phyloP scores from a whole-genome alignment of 2,797 vertebrate species.

The Tolypeutes matacus region DNA sequence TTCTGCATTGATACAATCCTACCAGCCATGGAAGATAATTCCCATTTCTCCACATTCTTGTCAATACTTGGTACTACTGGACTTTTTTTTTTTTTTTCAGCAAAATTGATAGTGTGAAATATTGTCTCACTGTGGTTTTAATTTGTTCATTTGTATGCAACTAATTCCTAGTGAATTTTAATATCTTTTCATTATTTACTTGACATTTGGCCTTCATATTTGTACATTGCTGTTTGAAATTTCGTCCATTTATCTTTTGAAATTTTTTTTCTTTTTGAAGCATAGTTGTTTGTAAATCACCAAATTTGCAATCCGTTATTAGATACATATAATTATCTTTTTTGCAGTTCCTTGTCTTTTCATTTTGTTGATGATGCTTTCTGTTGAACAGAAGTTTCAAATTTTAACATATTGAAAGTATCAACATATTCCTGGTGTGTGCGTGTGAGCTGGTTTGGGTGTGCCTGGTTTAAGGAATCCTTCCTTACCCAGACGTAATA shows the following conservation, averaged over 20 bases:
- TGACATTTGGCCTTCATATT: background rate
- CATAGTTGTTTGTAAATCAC: background rate
- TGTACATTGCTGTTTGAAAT: background rate
- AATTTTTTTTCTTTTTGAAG: background rate
- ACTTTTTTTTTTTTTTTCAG: background rate
- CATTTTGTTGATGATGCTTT: background rate
- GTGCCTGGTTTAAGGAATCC: background rate
- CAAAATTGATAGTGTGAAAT: background rate
- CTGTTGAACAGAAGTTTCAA: background rate
- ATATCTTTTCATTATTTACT: background rate
- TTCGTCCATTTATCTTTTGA: background rate
- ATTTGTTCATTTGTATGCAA: too few species aligned
- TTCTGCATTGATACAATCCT: background rate
- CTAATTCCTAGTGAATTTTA: background rate
- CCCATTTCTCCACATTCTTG: too few species aligned
- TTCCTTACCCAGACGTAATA: background rate
- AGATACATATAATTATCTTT: background rate
- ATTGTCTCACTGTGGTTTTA: background rate
- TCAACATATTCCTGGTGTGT: too few species aligned
- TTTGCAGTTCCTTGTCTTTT: background rate
- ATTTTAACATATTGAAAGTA: background rate
- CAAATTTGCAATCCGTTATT: background rate
- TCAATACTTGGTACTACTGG: too few species aligned
- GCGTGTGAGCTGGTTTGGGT: too few species aligned
- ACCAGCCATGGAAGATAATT: background rate